Conservation (phyloP, 2,113 vertebrate species). For the Varanus salvator region DNA sequence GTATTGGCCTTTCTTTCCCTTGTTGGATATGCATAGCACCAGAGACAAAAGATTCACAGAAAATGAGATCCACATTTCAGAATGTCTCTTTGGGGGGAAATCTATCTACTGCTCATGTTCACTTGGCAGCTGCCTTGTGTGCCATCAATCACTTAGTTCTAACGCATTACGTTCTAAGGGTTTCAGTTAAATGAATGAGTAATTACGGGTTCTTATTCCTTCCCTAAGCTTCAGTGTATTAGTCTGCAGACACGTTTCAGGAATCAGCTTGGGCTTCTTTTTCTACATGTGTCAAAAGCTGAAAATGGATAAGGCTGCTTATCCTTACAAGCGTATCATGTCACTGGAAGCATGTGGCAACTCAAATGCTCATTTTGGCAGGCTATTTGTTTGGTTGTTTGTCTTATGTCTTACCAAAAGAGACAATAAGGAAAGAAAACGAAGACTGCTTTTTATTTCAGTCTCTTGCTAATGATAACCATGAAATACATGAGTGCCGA, state of each 20-base stretch:
- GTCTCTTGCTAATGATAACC: not conserved
- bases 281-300: slow-evolving; percentile 35
- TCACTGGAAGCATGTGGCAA: slow-evolving; percentile 3
- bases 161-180: not conserved
- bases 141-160: not conserved
- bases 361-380: not conserved
- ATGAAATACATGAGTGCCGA: not conserved
- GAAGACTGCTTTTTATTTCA: not conserved
- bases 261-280: slow-evolving; percentile 15
- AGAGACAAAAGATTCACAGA: slow-evolving; percentile 23
- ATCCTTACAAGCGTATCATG: not conserved
- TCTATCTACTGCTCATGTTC: slow-evolving; percentile 26
- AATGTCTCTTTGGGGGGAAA: not conserved
- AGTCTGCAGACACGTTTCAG: slow-evolving; percentile 7
- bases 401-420: not conserved
- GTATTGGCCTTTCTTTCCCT: not conserved
- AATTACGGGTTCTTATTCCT: slow-evolving; percentile 22
- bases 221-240: not conserved
- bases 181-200: slow-evolving; percentile 49
- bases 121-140: slow-evolving; percentile 18
- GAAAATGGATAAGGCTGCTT: slow-evolving; percentile 30
- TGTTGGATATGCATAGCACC: not conserved
- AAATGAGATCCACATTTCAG: not conserved
- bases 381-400: not conserved
- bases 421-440: not conserved